These are phyloP conservation scores for Callospermophilus lateralis DNA, from an alignment of 2,113 vertebrate species.

Conservation along the genomic window DNA sequence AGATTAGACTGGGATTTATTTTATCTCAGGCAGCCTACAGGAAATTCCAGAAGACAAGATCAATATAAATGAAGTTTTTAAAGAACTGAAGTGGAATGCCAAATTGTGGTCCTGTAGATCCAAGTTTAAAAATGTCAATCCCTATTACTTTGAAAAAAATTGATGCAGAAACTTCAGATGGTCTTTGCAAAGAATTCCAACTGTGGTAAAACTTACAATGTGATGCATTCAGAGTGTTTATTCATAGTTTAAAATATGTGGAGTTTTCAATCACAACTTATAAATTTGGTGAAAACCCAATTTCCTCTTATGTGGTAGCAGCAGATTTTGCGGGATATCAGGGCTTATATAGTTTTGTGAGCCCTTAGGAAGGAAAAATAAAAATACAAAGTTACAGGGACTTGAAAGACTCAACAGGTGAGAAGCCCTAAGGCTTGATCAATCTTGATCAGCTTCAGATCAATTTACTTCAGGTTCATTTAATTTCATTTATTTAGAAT, in stretches of 20 bases:
- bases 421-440: not conserved
- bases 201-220: not conserved
- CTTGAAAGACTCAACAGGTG: not conserved
- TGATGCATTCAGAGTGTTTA: conserved; percentile 31
- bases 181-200: conserved; percentile 50
- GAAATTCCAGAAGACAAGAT: conserved; percentile 68
- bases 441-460: not conserved
- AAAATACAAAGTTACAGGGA: not conserved
- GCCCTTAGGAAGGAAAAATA: not conserved
- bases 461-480: not conserved
- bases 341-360: not conserved
- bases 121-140: conserved; percentile 47
- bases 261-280: not conserved
- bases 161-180: conserved; percentile 31
- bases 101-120: not conserved
- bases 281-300: not conserved
- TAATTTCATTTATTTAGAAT: not conserved
- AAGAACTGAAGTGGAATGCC: conserved; percentile 52
- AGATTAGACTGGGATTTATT: conserved; percentile 54
- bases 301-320: not conserved
- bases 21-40: conserved; percentile 45
- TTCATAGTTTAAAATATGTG: conserved; percentile 40
- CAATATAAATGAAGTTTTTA: conserved; percentile 62
- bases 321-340: not conserved
- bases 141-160: not conserved